Percentiles rank a stretch among this genome's conserved stretches.
These are phyloP conservation scores for Theretra japonica DNA, from an alignment of 2,888 invertebrate genomes.

Conservation along the genomic window DNA sequence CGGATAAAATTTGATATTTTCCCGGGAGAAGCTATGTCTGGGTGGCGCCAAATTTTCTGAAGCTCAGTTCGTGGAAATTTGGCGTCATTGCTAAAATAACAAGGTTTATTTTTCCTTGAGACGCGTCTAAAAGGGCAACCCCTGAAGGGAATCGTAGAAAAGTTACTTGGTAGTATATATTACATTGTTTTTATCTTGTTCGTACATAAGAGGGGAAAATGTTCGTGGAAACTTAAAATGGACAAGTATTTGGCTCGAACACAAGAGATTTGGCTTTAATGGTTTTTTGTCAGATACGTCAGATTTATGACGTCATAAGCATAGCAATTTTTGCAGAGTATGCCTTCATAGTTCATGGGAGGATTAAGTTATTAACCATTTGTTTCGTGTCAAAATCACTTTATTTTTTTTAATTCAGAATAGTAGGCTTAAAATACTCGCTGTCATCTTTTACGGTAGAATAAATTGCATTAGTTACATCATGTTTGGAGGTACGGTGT, in stretches of 20 bases:
- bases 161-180: constrained; percentile 31
- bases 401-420: no score
- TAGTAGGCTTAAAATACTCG: no score
- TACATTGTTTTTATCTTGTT: constrained; percentile 33
- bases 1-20: constrained; percentile 30
- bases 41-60: constrained; percentile 52
- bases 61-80: constrained; percentile 31
- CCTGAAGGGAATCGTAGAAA: constrained; percentile 28
- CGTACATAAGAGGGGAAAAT: constrained; percentile 31
- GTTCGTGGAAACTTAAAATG: constrained; percentile 30
- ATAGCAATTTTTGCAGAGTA: background rate
- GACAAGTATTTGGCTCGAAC: constrained; percentile 22
- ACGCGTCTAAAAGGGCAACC: constrained; percentile 24
- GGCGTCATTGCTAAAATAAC: background rate
- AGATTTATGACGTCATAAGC: constrained; percentile 3
- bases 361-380: no score
- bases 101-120: constrained; percentile 13
- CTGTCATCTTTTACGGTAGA: no score
- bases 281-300: constrained; percentile 12
- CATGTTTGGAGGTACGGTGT: no score
- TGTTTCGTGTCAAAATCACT: no score
- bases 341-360: background rate
- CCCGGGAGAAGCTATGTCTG: constrained; percentile 55
- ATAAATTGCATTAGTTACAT: no score
- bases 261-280: constrained; percentile 22